Evolutionary conservation across 2,888 invertebrate genomes (phyloP).

Genomic region (Neocrepidodera transversa): DNA sequence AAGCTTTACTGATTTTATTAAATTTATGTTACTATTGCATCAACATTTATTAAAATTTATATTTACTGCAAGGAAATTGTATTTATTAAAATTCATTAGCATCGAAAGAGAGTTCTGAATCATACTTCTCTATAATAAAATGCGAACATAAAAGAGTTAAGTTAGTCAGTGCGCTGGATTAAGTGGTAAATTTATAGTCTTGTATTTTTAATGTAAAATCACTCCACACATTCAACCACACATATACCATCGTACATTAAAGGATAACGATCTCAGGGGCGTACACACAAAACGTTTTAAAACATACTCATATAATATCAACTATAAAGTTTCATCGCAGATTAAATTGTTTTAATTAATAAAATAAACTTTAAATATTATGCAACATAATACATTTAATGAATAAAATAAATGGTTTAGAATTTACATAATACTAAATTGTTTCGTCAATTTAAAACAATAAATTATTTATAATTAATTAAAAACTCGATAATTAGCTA

Average conservation of each 20-base stretch:
- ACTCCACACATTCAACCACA: constrained; percentile 15
- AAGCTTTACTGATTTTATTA: no score
- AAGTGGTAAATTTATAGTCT: constrained; percentile 21
- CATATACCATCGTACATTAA: not conserved
- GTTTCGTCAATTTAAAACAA: no score
- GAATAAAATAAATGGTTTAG: no score
- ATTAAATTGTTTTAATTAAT: no score
- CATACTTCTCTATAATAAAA: constrained; percentile 14
- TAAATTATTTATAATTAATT: no score
- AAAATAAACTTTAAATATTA: no score
- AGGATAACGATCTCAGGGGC: not conserved
- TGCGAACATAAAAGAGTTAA: constrained; percentile 12
- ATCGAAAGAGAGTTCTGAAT: constrained; percentile 10
- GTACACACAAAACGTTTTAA: not conserved
- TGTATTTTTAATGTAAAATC: constrained; percentile 25
- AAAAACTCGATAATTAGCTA: no score
- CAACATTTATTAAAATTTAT: constrained; percentile 9
- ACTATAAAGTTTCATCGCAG: no score
- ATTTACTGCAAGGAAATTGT: not conserved
- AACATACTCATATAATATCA: no score
- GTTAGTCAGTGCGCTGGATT: constrained; percentile 11
- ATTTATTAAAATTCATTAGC: constrained; percentile 16
- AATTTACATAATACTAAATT: no score
- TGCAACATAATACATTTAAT: no score
- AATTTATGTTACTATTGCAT: no score